Evolutionary conservation across 2,888 invertebrate species (phyloP), one percentile per base, ranked within the genome.

Genomic region (Machimus atricapillus): DNA sequence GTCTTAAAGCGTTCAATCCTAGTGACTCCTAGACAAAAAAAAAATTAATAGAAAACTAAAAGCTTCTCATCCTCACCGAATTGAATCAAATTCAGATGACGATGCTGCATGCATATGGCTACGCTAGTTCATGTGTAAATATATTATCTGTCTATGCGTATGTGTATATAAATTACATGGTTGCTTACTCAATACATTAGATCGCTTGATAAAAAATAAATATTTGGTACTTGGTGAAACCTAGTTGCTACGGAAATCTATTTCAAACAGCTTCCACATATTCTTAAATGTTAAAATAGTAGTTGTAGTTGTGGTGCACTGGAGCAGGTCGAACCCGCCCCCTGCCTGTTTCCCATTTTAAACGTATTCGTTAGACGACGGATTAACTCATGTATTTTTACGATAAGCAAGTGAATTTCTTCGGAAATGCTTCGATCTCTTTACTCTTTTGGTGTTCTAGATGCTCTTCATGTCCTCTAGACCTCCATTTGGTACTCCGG

Each of bases 401-500:
- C 40, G 12, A 16, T 31, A 66, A 82, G 58, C 74, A 43, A 46
- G 8, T 73, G 58, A 83, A 73, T 73, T 46, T 81, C 34, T 83
- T 83, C 23, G 43, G 34, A 66, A 83, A 40, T 74, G 46, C 37
- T 85, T 85, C 5, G 31, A 12, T 37, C 27, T 37, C 8, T 37
- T n/a, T 0, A 9, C 31, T 82, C 31, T 16, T 58, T 82, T 82
- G n/a, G 3, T 82, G 56, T 46, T 88, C 90, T 90, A 91, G 88
- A 90, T 90, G 87, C 91, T 91, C 91, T 95, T 94, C 90, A 96
- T 93, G 89, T 97, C 97, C 90, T 96, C 95, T 89, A 97, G 93
- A 85, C 97, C 97, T 89, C 97, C 96, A 90, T 95, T 95, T 86
- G 95, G 94, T 90, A 96, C 95, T 46, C 98, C 98, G 88, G 94